Evolutionary conservation across 2,888 invertebrate genomes (phyloP), one percentile per base, ranked within the genome.

Genomic region (Acrobasis consociella): DNA sequence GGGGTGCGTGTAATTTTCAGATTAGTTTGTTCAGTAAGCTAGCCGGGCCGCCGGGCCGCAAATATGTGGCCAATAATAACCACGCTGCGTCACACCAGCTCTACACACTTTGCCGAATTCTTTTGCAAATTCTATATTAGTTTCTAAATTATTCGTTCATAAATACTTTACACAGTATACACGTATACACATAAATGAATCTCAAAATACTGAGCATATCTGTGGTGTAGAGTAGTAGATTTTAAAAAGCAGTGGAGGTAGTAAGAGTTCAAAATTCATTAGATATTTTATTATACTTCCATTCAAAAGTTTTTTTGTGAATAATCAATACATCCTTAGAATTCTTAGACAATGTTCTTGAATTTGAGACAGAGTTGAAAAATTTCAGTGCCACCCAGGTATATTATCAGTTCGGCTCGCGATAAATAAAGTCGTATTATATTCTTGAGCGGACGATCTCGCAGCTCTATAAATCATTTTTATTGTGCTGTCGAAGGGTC

Each of bases 11-110:
- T 91, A 87, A 91, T 91, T 91, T 90, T 83, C 89, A 89, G 89
- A 91, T 91, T 91, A 91, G 91, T 91, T 91, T 91, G 88, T 86
- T 88, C 83, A 87, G 88, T 77, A 83, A 82, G 81, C 83, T 80
- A 82, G 82, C 77, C 71, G 74, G 75, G 77, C 72, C 74, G 75
- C 73, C 72, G 69, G 67, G 76, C 81, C 82, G 80, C 85, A 89
- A 89, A 88, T 88, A 88, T 87, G 86, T 80, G 80, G 80, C 78
- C 82, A 85, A 89, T 87, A 86, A 83, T 82, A 81, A 78, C 76
- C 74, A 68, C 70, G 71, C 49, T 64, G 59, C 60, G 65, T 39
- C 67, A 68, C 64, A 55, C 58, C 60, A 58, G 53, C 65, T 58
- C 68, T 67, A 65, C 68, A 70, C 72, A 69, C 68, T 72, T 72